Percentiles rank a stretch among this genome's conserved stretches.
phyloP scores from a whole-genome alignment of 2,797 vertebrate species.

The Phylloscopus collybita region DNA sequence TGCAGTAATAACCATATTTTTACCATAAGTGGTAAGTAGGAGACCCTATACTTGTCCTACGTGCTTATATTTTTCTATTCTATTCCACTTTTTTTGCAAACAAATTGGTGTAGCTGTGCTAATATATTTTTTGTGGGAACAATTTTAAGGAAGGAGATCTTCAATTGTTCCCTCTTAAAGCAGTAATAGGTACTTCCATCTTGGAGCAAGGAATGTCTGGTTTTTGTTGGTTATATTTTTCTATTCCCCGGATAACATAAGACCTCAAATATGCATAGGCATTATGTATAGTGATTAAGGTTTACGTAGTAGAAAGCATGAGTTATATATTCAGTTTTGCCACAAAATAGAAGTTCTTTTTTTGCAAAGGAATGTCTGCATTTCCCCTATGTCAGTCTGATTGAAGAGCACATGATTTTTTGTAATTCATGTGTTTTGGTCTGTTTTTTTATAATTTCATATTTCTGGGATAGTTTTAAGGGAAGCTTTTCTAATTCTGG shows the following conservation, averaged over 20 bases:
- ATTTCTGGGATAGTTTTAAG: background rate
- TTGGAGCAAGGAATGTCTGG: constrained; percentile 34
- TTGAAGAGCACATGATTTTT: constrained; percentile 48
- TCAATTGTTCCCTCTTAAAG: constrained; percentile 28
- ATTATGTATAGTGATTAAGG: constrained; percentile 53
- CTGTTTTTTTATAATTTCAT: background rate
- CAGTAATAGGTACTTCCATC: constrained; percentile 46
- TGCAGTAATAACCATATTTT: background rate
- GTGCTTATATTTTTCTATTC: background rate
- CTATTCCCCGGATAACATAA: background rate
- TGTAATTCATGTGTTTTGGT: constrained; percentile 35
- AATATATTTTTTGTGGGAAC: background rate
- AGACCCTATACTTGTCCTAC: background rate
- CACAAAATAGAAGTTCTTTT: constrained; percentile 48
- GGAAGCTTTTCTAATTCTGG: background rate
- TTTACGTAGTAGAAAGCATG: constrained; percentile 59
- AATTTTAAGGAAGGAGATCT: background rate
- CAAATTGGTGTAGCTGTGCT: background rate
- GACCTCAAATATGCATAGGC: constrained; percentile 67
- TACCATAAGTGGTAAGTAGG: background rate
- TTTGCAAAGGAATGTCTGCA: constrained; percentile 13
- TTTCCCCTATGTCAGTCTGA: constrained; percentile 35
- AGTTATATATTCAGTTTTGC: constrained; percentile 62
- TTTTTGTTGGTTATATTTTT: constrained; percentile 58
- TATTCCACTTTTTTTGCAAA: background rate